Conservation (phyloP, 2,888 invertebrate species). For the Gisinianus flammeolus region DNA sequence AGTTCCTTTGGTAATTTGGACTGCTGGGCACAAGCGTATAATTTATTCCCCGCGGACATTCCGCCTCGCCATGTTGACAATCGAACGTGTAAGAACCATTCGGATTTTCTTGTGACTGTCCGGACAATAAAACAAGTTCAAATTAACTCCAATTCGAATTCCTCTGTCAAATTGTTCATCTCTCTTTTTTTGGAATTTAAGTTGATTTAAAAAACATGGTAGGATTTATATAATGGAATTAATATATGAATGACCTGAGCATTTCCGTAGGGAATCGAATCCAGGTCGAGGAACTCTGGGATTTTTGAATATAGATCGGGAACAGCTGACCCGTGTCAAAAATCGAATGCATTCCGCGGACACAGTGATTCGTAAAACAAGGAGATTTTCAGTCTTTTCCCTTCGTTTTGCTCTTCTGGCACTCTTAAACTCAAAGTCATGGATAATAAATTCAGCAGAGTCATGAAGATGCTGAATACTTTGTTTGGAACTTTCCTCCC, state of each 20-base stretch:
- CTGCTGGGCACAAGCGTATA: neutral
- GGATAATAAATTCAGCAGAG: too few species aligned
- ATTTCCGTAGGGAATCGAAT: conserved; percentile 2
- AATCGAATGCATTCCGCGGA: neutral
- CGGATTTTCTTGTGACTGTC: neutral
- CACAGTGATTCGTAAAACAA: neutral
- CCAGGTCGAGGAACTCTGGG: neutral
- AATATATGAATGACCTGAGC: neutral
- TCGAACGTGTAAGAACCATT: neutral
- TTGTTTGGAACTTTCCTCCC: too few species aligned
- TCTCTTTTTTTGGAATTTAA: neutral
- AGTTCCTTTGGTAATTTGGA: neutral
- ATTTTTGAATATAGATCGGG: neutral
- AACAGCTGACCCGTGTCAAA: neutral
- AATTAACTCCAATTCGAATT: neutral
- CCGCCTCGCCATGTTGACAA: neutral
- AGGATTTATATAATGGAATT: neutral
- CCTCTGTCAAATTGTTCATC: neutral
- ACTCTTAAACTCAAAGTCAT: too few species aligned
- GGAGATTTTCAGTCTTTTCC: neutral
- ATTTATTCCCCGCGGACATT: neutral
- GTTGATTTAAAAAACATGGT: neutral
- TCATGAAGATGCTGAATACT: too few species aligned
- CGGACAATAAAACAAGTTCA: neutral
- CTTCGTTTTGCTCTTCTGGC: too few species aligned